Evolutionary conservation across 30 jellyfish, hydroid and myxozoan species (phyloP), one percentile per base, ranked within the genome.

Genomic region (Rhopilema esculentum): DNA sequence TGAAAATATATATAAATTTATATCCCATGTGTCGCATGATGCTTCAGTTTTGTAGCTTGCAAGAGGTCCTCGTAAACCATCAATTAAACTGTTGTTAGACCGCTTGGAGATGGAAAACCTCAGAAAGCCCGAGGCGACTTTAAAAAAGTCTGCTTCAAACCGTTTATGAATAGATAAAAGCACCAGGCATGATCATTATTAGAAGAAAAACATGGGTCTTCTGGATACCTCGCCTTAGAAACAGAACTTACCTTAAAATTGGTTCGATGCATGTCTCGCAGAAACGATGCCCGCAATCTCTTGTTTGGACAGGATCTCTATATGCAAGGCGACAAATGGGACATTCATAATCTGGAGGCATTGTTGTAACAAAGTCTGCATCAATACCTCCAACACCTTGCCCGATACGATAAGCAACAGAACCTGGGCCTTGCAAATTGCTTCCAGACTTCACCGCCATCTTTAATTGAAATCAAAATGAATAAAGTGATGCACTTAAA

Each of bases 201-300:
- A n/a, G n/a, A n/a, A n/a, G n/a, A n/a, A n/a, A n/a, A n/a, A n/a
- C n/a, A n/a, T n/a, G n/a, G n/a, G n/a, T n/a, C n/a, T n/a, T n/a
- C n/a, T n/a, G n/a, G n/a, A n/a, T n/a, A n/a, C n/a, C n/a, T n/a
- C n/a, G n/a, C n/a, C n/a, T n/a, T n/a, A n/a, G n/a, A n/a, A n/a
- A n/a, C n/a, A n/a, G n/a, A n/a, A 40, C 9, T 29, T 76, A 89
- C 98, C 97, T 87, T 87, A 93, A 84, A 52, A 93, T 93, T 29
- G 98, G 98, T 79, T 93, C 98, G 48, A 93, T 64, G 61, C 98
- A 93, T 16, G 95, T 93, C 66, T 93, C 97, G 50, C 97, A 93
- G 71, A 93, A 93, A 8, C 98, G 91, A 73, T 93, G 98, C 22
- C 98, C 98, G 69, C 98, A 93, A 82, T 93, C 98, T 49, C 98